Conservation (phyloP, 2,113 vertebrate genomes). For the Pseudopodoces humilis region DNA sequence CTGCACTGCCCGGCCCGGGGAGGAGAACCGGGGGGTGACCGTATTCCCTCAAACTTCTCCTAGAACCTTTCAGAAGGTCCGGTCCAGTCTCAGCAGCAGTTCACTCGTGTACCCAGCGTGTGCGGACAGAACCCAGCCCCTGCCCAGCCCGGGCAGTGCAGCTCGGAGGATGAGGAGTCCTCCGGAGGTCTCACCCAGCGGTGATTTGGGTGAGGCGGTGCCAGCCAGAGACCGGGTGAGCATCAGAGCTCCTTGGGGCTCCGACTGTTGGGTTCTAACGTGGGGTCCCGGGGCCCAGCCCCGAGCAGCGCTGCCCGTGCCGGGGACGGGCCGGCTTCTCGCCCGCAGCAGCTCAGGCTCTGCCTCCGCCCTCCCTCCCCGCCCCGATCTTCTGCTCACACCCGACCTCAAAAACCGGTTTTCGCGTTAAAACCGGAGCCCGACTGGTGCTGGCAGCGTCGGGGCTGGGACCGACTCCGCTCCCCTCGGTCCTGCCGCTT, state of each 20-base stretch:
- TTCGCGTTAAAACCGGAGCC: not conserved
- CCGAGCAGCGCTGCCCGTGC: not conserved
- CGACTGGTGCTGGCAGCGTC: not conserved
- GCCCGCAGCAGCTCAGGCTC: not conserved
- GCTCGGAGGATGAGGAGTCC: not conserved
- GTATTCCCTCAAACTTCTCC: not conserved
- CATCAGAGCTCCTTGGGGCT: not conserved
- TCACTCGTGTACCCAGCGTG: too few relatives aligned
- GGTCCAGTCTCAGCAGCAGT: not conserved
- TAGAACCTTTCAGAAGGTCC: rapidly evolving
- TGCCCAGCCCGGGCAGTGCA: not conserved
- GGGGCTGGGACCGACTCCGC: not conserved
- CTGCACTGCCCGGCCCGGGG: rapidly evolving
- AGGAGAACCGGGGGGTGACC: not conserved
- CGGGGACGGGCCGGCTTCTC: not conserved
- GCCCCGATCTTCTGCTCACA: not conserved
- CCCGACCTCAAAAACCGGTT: not conserved
- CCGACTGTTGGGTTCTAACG: rapidly evolving
- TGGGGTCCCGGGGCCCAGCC: not conserved
- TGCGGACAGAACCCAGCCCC: not conserved
- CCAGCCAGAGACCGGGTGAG: not conserved
- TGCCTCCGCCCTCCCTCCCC: not conserved
- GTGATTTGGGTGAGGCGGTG: not conserved
- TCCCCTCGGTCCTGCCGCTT: not conserved
- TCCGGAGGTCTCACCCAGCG: not conserved